Evolutionary conservation across 2,888 invertebrate genomes (phyloP).

Genomic region (Odontocerum albicorne): DNA sequence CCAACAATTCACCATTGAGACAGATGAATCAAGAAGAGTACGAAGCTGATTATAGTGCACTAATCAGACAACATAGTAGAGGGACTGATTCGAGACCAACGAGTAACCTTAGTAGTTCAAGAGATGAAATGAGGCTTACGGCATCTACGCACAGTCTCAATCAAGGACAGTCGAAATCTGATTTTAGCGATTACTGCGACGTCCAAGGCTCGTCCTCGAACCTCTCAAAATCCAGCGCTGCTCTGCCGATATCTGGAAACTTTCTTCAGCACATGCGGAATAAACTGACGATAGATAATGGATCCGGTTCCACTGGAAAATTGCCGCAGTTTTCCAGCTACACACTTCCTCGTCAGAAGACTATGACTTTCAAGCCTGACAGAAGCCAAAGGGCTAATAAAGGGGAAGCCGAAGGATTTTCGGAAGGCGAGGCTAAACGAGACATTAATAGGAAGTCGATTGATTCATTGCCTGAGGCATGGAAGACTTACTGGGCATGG

Average conservation of each 20-base stretch:
- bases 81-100: conserved; percentile 7
- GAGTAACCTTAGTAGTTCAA: background rate
- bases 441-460: conserved; percentile 13
- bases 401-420: conserved; percentile 39
- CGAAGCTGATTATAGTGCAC: background rate
- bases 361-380: conserved; percentile 31
- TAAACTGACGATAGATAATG: background rate
- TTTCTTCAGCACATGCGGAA: conserved; percentile 16
- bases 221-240: conserved; percentile 4
- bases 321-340: conserved; percentile 1
- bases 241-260: conserved; percentile 16
- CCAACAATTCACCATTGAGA: background rate
- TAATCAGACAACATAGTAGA: conserved; percentile 1
- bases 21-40: background rate
- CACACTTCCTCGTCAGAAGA: conserved; percentile 31
- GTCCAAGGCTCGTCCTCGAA: background rate
- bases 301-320: conserved; percentile 1
- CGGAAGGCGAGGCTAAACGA: conserved; percentile 45
- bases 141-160: conserved; percentile 5
- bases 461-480: conserved; percentile 38
- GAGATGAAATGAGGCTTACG: background rate
- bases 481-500: conserved; percentile 58
- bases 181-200: background rate
- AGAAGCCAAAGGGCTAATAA: conserved; percentile 45
- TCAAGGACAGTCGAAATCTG: no score